Conservation (phyloP, 2,888 invertebrate species). For the Elgonia sp. region DNA sequence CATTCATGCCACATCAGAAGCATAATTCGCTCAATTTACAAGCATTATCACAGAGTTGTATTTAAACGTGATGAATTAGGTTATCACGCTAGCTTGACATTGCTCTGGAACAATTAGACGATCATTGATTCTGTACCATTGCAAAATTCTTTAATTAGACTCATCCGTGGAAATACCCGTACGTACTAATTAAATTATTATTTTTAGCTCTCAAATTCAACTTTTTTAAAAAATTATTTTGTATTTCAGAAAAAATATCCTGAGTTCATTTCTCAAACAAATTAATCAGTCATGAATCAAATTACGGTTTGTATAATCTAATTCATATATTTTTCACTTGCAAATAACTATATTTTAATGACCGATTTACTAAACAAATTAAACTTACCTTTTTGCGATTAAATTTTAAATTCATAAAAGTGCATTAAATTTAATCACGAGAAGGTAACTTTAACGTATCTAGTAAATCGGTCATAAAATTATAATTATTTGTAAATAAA, state of each 20-base stretch:
- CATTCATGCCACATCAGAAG: conserved; percentile 81
- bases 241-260: too few relatives aligned
- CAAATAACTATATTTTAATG: not conserved
- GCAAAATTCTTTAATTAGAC: conserved; percentile 53
- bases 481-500: too few relatives aligned
- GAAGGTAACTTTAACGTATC: too few relatives aligned
- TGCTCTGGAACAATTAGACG: conserved; percentile 72
- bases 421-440: too few relatives aligned
- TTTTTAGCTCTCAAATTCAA: not conserved
- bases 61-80: conserved; percentile 85
- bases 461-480: too few relatives aligned
- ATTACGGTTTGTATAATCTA: conserved; percentile 18
- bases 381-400: too few relatives aligned
- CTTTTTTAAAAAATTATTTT: too few relatives aligned
- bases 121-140: conserved; percentile 59
- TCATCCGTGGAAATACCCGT: conserved; percentile 23
- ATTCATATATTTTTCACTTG: too few relatives aligned
- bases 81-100: conserved; percentile 81
- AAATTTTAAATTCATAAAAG: too few relatives aligned
- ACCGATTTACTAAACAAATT: too few relatives aligned
- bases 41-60: conserved; percentile 85
- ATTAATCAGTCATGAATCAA: conserved; percentile 27
- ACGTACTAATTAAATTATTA: not conserved
- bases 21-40: conserved; percentile 86
- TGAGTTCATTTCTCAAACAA: too few relatives aligned